Conservation (phyloP, 2,888 invertebrate genomes). For the Caenorhabditis sp. region DNA sequence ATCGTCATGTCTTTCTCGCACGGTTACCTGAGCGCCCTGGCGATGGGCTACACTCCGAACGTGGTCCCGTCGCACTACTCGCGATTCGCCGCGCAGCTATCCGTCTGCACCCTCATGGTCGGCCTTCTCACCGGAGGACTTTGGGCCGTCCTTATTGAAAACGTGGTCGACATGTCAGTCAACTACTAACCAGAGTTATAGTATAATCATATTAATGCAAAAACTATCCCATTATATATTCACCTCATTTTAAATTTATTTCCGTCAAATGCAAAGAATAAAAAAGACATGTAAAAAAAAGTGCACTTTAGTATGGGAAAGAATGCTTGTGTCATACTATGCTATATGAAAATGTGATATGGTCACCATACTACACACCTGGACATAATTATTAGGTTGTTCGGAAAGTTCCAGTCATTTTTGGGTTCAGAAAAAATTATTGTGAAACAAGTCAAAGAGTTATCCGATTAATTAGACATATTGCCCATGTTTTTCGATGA, state of each 20-base stretch:
- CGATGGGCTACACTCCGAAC: constrained; percentile 91
- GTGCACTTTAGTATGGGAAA: not conserved
- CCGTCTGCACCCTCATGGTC: constrained; percentile 66
- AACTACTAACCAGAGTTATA: not conserved
- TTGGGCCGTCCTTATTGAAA: constrained; percentile 40
- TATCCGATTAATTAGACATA: too few species aligned
- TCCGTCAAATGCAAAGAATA: too few species aligned
- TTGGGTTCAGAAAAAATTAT: too few species aligned
- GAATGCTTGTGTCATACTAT: not conserved
- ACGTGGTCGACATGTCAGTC: constrained; percentile 24
- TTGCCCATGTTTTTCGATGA: too few species aligned
- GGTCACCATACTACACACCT: too few species aligned
- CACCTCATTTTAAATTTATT: too few species aligned
- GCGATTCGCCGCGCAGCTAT: constrained; percentile 64
- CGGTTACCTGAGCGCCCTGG: constrained; percentile 92
- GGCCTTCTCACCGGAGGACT: constrained; percentile 58
- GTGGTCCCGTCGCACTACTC: constrained; percentile 57
- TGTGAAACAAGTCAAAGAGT: too few species aligned
- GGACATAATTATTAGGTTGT: too few species aligned
- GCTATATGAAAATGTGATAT: too few species aligned
- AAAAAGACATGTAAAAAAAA: not conserved
- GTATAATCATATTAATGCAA: not conserved
- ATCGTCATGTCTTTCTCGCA: constrained; percentile 88
- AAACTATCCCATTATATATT: too few species aligned
- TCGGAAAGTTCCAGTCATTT: too few species aligned